Evolutionary conservation across 2,888 invertebrate genomes (phyloP).

Genomic region (Dioctria rufipes): DNA sequence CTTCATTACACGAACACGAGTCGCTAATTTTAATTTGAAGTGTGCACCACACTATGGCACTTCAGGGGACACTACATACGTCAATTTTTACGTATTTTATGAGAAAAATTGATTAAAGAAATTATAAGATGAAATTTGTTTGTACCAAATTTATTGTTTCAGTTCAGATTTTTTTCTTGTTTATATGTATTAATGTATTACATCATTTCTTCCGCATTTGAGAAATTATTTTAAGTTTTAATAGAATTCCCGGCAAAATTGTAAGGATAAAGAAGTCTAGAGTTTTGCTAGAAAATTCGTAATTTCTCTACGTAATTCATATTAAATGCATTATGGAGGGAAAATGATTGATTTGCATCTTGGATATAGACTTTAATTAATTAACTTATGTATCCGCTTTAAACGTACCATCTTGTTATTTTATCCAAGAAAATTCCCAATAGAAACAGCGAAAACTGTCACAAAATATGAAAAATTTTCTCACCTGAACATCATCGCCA

Average conservation of each 20-base stretch:
- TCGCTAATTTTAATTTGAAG: slow-evolving; percentile 21
- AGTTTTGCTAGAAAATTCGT: too few relatives aligned
- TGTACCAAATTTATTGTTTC: slow-evolving; percentile 28
- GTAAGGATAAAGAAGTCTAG: neutral
- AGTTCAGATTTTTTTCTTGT: slow-evolving; percentile 3
- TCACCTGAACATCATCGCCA: slow-evolving; percentile 56
- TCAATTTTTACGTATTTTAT: slow-evolving; percentile 23
- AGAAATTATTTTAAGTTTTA: neutral
- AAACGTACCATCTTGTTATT: too few relatives aligned
- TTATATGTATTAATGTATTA: slow-evolving; percentile 42
- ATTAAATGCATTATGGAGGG: too few relatives aligned
- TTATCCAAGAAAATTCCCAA: neutral
- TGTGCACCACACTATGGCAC: neutral
- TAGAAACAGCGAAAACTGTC: neutral
- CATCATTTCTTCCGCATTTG: slow-evolving; percentile 35
- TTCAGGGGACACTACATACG: slow-evolving; percentile 34
- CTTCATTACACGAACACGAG: slow-evolving; percentile 4
- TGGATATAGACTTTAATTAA: too few relatives aligned
- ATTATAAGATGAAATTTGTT: neutral
- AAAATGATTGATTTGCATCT: too few relatives aligned
- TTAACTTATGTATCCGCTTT: too few relatives aligned
- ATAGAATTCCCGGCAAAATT: neutral
- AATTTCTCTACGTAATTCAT: too few relatives aligned
- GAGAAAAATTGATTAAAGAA: slow-evolving; percentile 24
- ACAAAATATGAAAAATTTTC: slow-evolving; percentile 3